A percentile compares a stretch with the other conserved stretches of the same genome.
phyloP scores from a whole-genome alignment of 2,888 invertebrate genomes.

The Agriotes lineatus region DNA sequence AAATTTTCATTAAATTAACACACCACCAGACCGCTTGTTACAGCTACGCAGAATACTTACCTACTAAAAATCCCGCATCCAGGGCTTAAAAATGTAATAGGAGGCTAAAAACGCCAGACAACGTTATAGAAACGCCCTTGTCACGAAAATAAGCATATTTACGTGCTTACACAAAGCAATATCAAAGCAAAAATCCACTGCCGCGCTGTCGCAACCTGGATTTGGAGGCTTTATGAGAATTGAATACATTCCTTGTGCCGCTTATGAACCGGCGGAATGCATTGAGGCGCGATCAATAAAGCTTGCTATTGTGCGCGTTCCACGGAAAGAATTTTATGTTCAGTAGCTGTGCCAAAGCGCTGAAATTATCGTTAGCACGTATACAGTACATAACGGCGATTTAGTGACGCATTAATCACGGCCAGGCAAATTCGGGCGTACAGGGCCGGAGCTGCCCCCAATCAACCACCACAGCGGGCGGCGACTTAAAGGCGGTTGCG shows the following conservation, averaged over 20 bases:
- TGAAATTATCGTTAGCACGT: constrained; percentile 19
- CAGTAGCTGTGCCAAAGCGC: background rate
- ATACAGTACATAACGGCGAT: constrained; percentile 13
- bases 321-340: constrained; percentile 36
- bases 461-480: too few species aligned
- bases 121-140: too few species aligned
- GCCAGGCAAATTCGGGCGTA: constrained; percentile 1
- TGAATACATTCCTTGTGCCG: constrained; percentile 56
- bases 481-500: too few species aligned
- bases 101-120: too few species aligned
- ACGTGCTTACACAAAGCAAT: constrained; percentile 11
- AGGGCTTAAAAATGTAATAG: too few species aligned
- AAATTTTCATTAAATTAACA: too few species aligned
- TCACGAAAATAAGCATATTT: too few species aligned
- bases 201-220: constrained; percentile 46
- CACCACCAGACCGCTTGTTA: too few species aligned
- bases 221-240: constrained; percentile 57
- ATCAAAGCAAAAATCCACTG: constrained; percentile 13
- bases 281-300: constrained; percentile 56
- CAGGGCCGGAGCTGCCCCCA: too few species aligned
- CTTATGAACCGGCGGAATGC: constrained; percentile 56
- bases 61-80: too few species aligned
- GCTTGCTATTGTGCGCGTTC: constrained; percentile 48
- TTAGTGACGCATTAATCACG: constrained; percentile 13
- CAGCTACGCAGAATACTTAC: too few species aligned